A percentile compares a stretch with the other conserved stretches of the same genome.
These are phyloP conservation scores for Cotesia chilonis DNA, from an alignment of 1,140 invertebrate genomes.

Conservation along the genomic window DNA sequence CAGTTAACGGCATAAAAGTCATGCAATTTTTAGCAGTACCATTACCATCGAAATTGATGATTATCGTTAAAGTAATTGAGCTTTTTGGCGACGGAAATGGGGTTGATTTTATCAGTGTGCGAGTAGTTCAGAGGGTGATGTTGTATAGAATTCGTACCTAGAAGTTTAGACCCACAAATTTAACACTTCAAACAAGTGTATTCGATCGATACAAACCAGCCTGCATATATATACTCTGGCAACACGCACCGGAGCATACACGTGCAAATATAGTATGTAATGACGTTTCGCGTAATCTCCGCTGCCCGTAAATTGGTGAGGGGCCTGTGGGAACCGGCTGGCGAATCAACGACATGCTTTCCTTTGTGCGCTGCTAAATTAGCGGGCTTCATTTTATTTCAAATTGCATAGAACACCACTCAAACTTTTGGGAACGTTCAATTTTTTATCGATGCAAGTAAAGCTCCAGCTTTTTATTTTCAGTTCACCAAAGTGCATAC, in stretches of 20 bases:
- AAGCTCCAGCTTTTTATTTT: too few species aligned
- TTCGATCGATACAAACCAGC: neutral
- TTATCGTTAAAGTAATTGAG: conserved; percentile 3
- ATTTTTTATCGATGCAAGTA: too few species aligned
- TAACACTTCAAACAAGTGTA: conserved; percentile 14
- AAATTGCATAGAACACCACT: conserved; percentile 4
- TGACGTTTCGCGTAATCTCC: conserved; percentile 35
- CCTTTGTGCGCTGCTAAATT: conserved; percentile 7
- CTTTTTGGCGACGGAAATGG: conserved; percentile 9
- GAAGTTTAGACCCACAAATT: conserved; percentile 16
- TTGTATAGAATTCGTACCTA: neutral
- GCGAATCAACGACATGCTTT: conserved; percentile 14
- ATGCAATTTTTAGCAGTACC: neutral
- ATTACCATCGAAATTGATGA: conserved; percentile 1
- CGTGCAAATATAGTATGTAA: conserved; percentile 10
- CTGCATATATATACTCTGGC: neutral
- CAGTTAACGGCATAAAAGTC: neutral
- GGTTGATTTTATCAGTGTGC: neutral
- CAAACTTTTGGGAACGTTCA: neutral
- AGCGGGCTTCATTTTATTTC: conserved; percentile 14
- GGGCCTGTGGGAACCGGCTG: conserved; percentile 4
- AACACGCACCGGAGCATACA: neutral
- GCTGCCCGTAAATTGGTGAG: conserved; percentile 21
- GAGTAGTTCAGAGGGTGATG: neutral
- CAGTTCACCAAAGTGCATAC: too few species aligned